A percentile compares a stretch with the other conserved stretches of the same genome.
Conservation (phyloP, 2,113 vertebrate species). For the Elachura formosa region DNA sequence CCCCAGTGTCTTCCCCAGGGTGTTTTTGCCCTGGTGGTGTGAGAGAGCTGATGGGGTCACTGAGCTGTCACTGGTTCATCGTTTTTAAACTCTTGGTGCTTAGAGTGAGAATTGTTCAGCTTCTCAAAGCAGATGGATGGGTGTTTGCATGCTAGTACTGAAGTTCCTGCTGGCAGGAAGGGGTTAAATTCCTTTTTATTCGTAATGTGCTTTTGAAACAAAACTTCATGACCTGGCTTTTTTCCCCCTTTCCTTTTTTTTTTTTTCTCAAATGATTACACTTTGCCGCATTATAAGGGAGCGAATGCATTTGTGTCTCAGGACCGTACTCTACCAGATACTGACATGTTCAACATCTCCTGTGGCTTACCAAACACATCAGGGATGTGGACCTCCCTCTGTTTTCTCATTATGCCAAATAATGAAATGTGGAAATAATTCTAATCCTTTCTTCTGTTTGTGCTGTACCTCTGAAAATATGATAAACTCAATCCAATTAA, state of each 20-base stretch:
- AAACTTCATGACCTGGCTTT: constrained; percentile 68
- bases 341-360: constrained; percentile 77
- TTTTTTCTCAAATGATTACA: constrained; percentile 56
- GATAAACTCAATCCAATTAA: constrained; percentile 86
- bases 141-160: neutral
- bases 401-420: constrained; percentile 84
- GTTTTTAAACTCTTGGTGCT: neutral
- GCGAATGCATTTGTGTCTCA: constrained; percentile 66
- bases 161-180: neutral
- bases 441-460: constrained; percentile 80
- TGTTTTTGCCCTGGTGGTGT: neutral
- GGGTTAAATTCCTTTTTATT: constrained; percentile 66
- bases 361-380: constrained; percentile 69
- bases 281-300: constrained; percentile 65
- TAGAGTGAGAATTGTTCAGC: neutral
- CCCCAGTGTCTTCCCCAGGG: fast-evolving
- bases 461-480: constrained; percentile 75
- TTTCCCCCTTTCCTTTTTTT: neutral
- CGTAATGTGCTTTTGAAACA: constrained; percentile 35
- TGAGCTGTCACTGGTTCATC: neutral
- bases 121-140: neutral
- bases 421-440: constrained; percentile 82
- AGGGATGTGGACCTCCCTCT: constrained; percentile 78
- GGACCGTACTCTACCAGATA: constrained; percentile 58
- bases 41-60: neutral